Evolutionary conservation across 1,140 invertebrate genomes (phyloP).

Genomic region (Drosophila repleta): DNA sequence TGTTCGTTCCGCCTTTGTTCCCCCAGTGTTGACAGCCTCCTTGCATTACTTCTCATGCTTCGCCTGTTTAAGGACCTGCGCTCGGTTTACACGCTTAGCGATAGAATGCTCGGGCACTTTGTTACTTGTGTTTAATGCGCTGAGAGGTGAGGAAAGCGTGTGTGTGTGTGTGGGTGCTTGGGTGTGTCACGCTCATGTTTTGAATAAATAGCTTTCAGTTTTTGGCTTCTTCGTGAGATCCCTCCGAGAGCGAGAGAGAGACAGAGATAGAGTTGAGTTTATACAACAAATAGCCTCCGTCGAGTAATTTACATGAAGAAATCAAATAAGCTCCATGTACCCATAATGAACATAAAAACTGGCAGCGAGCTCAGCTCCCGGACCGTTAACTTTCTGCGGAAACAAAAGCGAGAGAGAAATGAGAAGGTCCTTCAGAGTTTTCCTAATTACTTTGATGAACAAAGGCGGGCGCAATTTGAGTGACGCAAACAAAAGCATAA

Average conservation of each 20-base stretch:
- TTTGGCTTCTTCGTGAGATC: slow-evolving; percentile 54
- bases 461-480: slow-evolving; percentile 66
- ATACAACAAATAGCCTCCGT: slow-evolving; percentile 74
- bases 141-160: slow-evolving; percentile 5
- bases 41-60: slow-evolving; percentile 46
- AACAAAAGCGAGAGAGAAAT: slow-evolving; percentile 42
- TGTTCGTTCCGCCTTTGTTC: slow-evolving; percentile 5
- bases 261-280: slow-evolving; percentile 49
- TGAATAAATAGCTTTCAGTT: slow-evolving; percentile 62
- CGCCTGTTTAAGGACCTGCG: slow-evolving; percentile 72
- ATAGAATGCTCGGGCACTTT: slow-evolving; percentile 14
- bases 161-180: background rate
- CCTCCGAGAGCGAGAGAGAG: no score
- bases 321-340: slow-evolving; percentile 77
- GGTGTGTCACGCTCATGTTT: slow-evolving; percentile 22
- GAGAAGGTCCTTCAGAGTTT: slow-evolving; percentile 62
- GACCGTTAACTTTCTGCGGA: slow-evolving; percentile 1
- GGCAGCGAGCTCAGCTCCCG: background rate
- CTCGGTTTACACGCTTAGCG: slow-evolving; percentile 74
- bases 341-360: slow-evolving; percentile 64
- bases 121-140: slow-evolving; percentile 32
- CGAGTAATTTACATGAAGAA: slow-evolving; percentile 80
- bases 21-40: slow-evolving; percentile 34
- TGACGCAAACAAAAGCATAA: slow-evolving; percentile 69
- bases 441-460: slow-evolving; percentile 82